Conservation (phyloP, 2,797 vertebrate genomes). For the Acanthurus lineatus region DNA sequence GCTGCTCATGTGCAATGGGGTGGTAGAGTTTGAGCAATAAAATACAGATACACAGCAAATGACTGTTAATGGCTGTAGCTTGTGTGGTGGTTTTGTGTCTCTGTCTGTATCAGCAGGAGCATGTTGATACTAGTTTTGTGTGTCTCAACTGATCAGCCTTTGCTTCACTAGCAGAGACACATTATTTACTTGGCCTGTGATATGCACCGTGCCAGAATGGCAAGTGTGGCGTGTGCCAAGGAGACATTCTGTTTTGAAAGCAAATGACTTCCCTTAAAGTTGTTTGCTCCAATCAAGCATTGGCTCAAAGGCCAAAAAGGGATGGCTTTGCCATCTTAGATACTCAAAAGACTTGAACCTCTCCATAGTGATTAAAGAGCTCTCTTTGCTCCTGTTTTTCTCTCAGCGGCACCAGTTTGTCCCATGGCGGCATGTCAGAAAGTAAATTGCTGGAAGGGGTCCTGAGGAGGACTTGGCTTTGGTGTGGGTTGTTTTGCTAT, state of each 20-base stretch:
- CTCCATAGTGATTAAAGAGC: conserved; percentile 69
- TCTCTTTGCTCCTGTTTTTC: conserved; percentile 56
- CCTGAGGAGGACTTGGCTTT: conserved; percentile 58
- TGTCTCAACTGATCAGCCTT: conserved; percentile 51
- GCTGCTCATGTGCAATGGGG: conserved; percentile 34
- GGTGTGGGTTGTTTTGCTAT: conserved; percentile 56
- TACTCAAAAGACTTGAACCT: conserved; percentile 57
- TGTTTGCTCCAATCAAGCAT: conserved; percentile 72
- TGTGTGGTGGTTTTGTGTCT: conserved; percentile 18
- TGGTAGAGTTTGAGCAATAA: conserved; percentile 23
- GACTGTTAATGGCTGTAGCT: conserved; percentile 36
- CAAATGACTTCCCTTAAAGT: conserved; percentile 52
- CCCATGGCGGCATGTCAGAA: conserved; percentile 53
- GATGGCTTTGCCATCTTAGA: conserved; percentile 58
- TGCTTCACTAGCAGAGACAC: conserved; percentile 43
- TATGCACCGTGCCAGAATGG: conserved; percentile 53
- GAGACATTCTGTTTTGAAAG: conserved; percentile 59
- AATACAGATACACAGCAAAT: conserved; percentile 23
- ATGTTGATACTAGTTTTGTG: conserved; percentile 40
- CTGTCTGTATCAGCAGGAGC: conserved; percentile 35
- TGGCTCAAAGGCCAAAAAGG: conserved; percentile 47
- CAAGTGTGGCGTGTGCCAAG: conserved; percentile 55
- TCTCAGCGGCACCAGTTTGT: conserved; percentile 61
- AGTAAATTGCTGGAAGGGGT: conserved; percentile 59
- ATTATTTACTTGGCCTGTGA: conserved; percentile 47